Percentiles rank a stretch among this genome's conserved stretches.
Conservation (phyloP, 2,888 invertebrate species). For the Perdita meconis region DNA sequence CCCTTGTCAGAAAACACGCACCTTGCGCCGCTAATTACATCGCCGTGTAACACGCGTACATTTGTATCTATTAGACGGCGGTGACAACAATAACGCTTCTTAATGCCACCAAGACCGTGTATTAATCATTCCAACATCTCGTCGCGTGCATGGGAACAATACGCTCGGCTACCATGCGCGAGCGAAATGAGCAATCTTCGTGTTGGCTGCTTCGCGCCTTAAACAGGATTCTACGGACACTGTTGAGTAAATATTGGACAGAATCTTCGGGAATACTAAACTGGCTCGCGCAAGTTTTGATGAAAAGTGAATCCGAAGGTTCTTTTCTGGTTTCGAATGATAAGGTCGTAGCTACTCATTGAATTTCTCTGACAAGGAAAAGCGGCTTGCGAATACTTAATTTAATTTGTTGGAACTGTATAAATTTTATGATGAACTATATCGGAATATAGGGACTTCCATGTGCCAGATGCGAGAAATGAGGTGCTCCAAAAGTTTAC, state of each 20-base stretch:
- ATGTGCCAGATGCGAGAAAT: too few species aligned
- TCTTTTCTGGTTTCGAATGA: too few species aligned
- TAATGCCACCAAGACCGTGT: conserved; percentile 63
- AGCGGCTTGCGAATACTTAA: too few species aligned
- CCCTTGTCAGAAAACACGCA: conserved; percentile 19
- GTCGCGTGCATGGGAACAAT: conserved; percentile 10
- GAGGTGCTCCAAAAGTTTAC: too few species aligned
- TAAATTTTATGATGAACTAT: too few species aligned
- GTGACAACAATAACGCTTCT: conserved; percentile 70
- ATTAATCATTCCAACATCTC: conserved; percentile 72
- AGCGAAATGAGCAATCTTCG: conserved; percentile 15
- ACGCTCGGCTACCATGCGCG: background rate
- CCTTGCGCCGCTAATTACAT: conserved; percentile 70
- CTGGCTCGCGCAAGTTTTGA: too few species aligned
- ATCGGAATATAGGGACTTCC: too few species aligned
- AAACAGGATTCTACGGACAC: background rate
- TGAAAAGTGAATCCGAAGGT: too few species aligned
- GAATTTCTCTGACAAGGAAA: too few species aligned
- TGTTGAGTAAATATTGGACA: background rate
- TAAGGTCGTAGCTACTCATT: too few species aligned
- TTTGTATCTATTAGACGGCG: conserved; percentile 77
- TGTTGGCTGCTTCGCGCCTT: background rate
- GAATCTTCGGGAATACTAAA: too few species aligned
- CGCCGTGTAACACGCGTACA: conserved; percentile 60
- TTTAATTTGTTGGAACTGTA: too few species aligned